A percentile compares a stretch with the other conserved stretches of the same genome.
phyloP scores from a whole-genome alignment of 2,113 vertebrate genomes.

The Vulpes lagopus region DNA sequence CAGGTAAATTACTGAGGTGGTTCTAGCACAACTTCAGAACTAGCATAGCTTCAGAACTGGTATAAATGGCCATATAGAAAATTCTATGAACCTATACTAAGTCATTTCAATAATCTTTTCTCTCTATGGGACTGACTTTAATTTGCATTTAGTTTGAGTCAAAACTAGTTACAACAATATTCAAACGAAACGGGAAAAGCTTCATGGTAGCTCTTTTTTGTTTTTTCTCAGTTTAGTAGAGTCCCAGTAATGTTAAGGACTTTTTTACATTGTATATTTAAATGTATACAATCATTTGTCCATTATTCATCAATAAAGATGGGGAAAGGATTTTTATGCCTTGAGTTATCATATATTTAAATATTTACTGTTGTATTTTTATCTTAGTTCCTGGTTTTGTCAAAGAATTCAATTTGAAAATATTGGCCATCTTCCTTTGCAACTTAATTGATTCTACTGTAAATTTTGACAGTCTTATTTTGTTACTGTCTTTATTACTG shows the following conservation, averaged over 20 bases:
- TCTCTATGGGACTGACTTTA: not conserved
- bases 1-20: conserved; percentile 88
- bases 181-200: conserved; percentile 1
- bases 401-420: not conserved
- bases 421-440: not conserved
- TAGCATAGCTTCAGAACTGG: not conserved
- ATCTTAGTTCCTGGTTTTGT: not conserved
- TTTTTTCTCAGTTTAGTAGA: conserved; percentile 19
- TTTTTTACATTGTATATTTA: not conserved
- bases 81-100: not conserved
- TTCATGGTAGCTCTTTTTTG: not conserved
- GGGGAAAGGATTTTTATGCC: not conserved
- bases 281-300: not conserved
- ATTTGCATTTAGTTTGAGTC: conserved; percentile 18
- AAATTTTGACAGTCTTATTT: not conserved
- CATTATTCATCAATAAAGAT: not conserved
- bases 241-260: not conserved
- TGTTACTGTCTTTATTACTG: not conserved
- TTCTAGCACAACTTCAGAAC: not conserved
- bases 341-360: not conserved
- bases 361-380: not conserved
- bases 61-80: not conserved
- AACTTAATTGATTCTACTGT: not conserved
- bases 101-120: not conserved
- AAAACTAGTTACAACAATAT: not conserved